phyloP scores from a whole-genome alignment of 2,113 vertebrate genomes.

The Xiphophorus couchianus region DNA sequence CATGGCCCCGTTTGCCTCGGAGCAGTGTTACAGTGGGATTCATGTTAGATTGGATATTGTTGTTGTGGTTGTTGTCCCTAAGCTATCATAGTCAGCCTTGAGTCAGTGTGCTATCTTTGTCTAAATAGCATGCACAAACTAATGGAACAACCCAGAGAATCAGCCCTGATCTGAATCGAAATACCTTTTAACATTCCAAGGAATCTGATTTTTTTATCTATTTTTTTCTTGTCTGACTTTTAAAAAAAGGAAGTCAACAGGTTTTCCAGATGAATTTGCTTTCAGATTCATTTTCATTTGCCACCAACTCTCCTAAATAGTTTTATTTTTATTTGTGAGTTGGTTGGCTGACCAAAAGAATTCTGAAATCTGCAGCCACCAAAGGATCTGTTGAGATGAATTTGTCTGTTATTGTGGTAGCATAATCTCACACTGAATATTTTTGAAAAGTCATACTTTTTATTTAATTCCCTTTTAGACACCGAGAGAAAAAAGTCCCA shows the following conservation, averaged over 20 bases:
- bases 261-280: no score
- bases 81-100: constrained; percentile 62
- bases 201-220: constrained; percentile 23
- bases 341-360: constrained; percentile 36
- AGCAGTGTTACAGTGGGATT: constrained; percentile 53
- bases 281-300: not conserved
- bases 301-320: not conserved
- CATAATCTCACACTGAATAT: not conserved
- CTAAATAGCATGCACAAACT: constrained; percentile 53
- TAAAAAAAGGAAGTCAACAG: no score
- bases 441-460: not conserved
- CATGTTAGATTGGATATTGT: constrained; percentile 63
- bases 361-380: not conserved
- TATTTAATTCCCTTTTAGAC: not conserved
- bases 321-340: not conserved
- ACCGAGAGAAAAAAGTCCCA: no score
- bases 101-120: constrained; percentile 69
- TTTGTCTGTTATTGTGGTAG: not conserved
- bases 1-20: constrained; percentile 61
- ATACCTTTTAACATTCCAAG: constrained; percentile 47
- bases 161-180: constrained; percentile 48
- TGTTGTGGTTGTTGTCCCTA: constrained; percentile 44
- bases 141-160: constrained; percentile 26
- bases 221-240: constrained; percentile 14
- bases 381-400: not conserved